Conservation (phyloP, 2,888 invertebrate species). For the Polydrusus tereticollis region DNA sequence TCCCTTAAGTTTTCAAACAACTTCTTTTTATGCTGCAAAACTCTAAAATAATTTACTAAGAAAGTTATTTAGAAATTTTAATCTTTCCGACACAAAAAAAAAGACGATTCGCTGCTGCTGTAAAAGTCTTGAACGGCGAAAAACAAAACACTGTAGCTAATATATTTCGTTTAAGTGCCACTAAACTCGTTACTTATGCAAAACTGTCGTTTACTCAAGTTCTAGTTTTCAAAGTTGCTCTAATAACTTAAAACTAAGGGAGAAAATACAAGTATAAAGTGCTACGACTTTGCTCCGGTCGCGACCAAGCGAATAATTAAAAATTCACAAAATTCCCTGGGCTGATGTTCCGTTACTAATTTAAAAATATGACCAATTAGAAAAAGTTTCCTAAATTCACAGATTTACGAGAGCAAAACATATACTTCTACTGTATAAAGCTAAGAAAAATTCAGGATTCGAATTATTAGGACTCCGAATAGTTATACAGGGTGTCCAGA, state of each 20-base stretch:
- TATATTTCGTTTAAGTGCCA: constrained; percentile 55
- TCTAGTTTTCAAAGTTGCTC: constrained; percentile 56
- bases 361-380: constrained; percentile 11
- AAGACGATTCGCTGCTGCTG: constrained; percentile 23
- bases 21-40: constrained; percentile 27
- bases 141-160: constrained; percentile 49
- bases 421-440: too few relatives aligned
- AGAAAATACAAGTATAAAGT: constrained; percentile 29
- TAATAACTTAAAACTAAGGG: constrained; percentile 53
- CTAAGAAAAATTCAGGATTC: too few relatives aligned
- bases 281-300: not conserved
- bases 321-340: constrained; percentile 32
- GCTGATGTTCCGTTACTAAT: constrained; percentile 7
- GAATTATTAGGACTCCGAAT: too few relatives aligned
- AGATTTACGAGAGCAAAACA: not conserved
- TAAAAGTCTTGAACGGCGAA: constrained; percentile 44
- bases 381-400: not conserved
- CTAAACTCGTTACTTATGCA: constrained; percentile 59
- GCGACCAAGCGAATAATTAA: constrained; percentile 42
- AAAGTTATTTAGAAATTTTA: constrained; percentile 44
- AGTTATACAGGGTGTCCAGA: too few relatives aligned
- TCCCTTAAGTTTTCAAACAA: constrained; percentile 25
- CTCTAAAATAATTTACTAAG: constrained; percentile 42
- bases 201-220: constrained; percentile 58
- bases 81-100: constrained; percentile 28